Evolutionary conservation across 2,113 vertebrate species (phyloP), one percentile per base, ranked within the genome.

Genomic region (Todiramphus chloris): DNA sequence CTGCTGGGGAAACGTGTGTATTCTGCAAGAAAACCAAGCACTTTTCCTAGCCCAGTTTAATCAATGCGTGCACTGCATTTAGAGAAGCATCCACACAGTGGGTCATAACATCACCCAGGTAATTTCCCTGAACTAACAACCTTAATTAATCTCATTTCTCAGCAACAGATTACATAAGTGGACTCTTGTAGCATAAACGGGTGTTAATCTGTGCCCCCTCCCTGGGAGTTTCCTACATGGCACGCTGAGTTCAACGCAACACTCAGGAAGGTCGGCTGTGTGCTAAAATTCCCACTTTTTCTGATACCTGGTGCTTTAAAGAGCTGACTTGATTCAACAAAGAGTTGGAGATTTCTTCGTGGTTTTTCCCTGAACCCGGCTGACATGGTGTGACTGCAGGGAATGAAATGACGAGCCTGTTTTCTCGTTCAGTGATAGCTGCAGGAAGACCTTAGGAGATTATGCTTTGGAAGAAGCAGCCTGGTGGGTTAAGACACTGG

Each of bases 101-200:
- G 88, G 70, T 73, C 60, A 16, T 18, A 83, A 62, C 56, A 79
- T 59, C 33, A 19, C 67, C 60, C 90, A 19, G 33, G 16, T 72
- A 16, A 79, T 66, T 85, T 90, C 75, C 62, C 70, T 63, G 23
- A 11, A n/a, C 39, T 73, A 79, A 91, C 64, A 55, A 63, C 48
- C 80, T 87, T 78, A 86, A 90, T 92, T 73, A 80, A 87, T 83
- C 69, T 83, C 23, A 56, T 59, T 92, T 90, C 95, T 78, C 76
- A 93, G 83, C 83, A 66, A 21, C 68, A 69, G 83, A 90, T 80
- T 67, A 88, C 67, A 77, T 13, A 64, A 63, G 64, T 17, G 25
- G 59, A 39, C 25, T 92, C 76, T 37, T 31, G 43, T 10, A 80
- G 73, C 83, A 83, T 63, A 81, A 93, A 70, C 0, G 7, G 83